These are phyloP conservation scores for Ptiloglossa arizonensis DNA, from an alignment of 1,140 invertebrate genomes.

Conservation along the genomic window DNA sequence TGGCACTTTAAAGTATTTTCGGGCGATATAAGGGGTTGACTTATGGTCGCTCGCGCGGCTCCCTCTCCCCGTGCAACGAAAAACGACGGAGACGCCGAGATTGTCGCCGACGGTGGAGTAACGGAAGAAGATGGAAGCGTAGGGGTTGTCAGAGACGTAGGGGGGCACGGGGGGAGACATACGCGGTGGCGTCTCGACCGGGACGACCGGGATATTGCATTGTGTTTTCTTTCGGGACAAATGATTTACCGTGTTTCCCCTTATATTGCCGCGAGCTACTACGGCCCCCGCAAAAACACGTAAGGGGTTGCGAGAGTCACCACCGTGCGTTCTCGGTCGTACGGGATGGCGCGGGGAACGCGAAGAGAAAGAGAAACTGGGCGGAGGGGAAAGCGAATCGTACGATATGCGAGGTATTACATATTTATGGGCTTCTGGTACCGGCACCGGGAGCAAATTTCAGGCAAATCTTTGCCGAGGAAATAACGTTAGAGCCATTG, in stretches of 20 bases:
- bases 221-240: slow-evolving; percentile 81
- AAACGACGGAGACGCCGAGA: slow-evolving; percentile 47
- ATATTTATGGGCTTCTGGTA: slow-evolving; percentile 81
- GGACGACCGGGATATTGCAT: slow-evolving; percentile 71
- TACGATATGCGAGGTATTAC: slow-evolving; percentile 78
- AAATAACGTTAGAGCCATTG: slow-evolving; percentile 76
- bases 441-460: slow-evolving; percentile 79
- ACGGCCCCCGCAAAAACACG: slow-evolving; percentile 72
- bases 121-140: not conserved
- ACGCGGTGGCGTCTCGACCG: slow-evolving; percentile 58
- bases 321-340: not conserved
- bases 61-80: slow-evolving; percentile 47
- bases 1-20: slow-evolving; percentile 81
- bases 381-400: slow-evolving; percentile 45
- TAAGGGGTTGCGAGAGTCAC: slow-evolving; percentile 73
- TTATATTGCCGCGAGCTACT: slow-evolving; percentile 70
- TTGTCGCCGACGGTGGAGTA: slow-evolving; percentile 5
- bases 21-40: slow-evolving; percentile 80
- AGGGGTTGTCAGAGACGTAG: slow-evolving; percentile 8
- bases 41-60: slow-evolving; percentile 78
- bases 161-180: slow-evolving; percentile 18
- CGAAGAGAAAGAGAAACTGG: slow-evolving; percentile 35
- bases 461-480: slow-evolving; percentile 76
- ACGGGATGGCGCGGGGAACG: slow-evolving; percentile 29
- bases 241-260: slow-evolving; percentile 79